Base-by-base conservation (phyloP, 2,888 invertebrate genomes). In the Volucella inanis region DNA sequence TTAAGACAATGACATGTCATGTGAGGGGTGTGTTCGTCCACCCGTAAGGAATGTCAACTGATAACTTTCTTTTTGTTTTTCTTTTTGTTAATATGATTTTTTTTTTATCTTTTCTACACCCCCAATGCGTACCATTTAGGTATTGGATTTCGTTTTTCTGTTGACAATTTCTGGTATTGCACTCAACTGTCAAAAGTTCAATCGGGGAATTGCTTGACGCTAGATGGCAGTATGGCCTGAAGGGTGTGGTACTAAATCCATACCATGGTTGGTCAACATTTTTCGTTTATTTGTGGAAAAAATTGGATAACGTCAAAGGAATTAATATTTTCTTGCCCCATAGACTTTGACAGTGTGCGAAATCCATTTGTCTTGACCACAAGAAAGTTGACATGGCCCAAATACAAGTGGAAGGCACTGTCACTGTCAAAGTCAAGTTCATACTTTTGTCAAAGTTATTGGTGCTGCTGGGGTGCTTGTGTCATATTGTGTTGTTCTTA, bases 341-440 rank as follows among this genome's bases (percentile, higher is more conserved):
- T n/a, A n/a, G 54, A 22, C 49, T 74, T 57, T 55, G 64, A 22
- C 9, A 8, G 22, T n/a, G 41, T 18, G 39, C 45, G 18, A 15
- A 70, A 67, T 65, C 57, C 22, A 67, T 67, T 57, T 57, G 22
- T 50, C 50, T 47, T 3, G 57, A 49, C 10, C 22, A 8, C 22
- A 18, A 45, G n/a, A 22, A 55, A 47, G 11, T 39, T 39, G 50
- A 52, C 15, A 8, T 2, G 57, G 15, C 12, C 18, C 45, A 18
- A 31, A 55, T 12, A 45, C 12, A 15, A 55, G 52, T 57, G 49
- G 49, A 57, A 38, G 12, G 22, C 49, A 38, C 14, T 75, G 57
- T 57, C 49, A 65, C 59, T 82, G 81, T 71, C 76, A 82, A 65
- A 65, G 71, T 76, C 81, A 76, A 82, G 76, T 82, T 82, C 81